A percentile compares a stretch with the other conserved stretches of the same genome.
Conservation (phyloP, 2,888 invertebrate species). For the Halocaridina rubra region DNA sequence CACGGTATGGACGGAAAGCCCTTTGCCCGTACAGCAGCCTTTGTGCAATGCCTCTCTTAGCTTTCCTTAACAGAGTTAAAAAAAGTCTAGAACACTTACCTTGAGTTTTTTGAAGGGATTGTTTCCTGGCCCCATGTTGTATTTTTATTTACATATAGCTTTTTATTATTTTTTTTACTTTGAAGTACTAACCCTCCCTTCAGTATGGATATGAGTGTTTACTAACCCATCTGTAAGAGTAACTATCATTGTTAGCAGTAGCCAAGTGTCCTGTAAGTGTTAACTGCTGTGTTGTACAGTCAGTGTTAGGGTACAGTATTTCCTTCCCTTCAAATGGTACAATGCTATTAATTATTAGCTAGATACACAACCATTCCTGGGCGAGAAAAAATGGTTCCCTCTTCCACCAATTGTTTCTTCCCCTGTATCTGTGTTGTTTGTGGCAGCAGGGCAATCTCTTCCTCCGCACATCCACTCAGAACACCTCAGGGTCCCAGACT, state of each 20-base stretch:
- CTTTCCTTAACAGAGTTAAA: not conserved
- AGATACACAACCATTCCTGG: no score
- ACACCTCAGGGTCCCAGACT: not conserved
- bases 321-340: not conserved
- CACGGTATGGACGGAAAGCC: slow-evolving; percentile 43
- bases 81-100: no score
- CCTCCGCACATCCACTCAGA: not conserved
- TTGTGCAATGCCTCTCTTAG: slow-evolving; percentile 2
- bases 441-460: not conserved
- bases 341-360: no score
- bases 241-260: not conserved
- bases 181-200: not conserved
- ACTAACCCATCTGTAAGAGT: not conserved
- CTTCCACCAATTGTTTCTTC: no score
- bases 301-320: not conserved
- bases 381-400: no score
- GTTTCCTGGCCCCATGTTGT: not conserved
- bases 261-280: not conserved
- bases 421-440: not conserved
- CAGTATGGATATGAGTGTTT: not conserved
- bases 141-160: not conserved
- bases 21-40: not conserved
- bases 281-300: not conserved
- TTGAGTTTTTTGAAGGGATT: not conserved
- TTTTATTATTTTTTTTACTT: no score